Percentiles rank a stretch among this genome's conserved stretches.
Conservation (phyloP, 2,113 vertebrate genomes). For the Oryzias woworae region DNA sequence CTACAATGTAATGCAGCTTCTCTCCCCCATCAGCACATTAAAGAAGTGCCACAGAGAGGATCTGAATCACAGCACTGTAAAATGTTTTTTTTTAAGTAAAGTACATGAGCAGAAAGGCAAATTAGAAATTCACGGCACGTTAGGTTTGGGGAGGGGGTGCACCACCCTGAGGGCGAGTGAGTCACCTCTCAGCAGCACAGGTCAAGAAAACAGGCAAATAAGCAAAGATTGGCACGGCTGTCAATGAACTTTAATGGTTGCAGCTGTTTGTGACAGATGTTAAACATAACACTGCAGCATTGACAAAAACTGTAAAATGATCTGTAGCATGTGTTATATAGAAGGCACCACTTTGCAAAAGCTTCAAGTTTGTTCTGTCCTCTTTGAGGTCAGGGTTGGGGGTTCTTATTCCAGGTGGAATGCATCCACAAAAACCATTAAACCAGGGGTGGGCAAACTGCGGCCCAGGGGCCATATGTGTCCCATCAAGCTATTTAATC, state of each 20-base stretch:
- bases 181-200: constrained; percentile 55
- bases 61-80: constrained; percentile 39
- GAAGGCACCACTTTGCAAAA: too few species aligned
- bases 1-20: constrained; percentile 46
- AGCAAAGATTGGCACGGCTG: constrained; percentile 51
- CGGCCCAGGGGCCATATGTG: too few species aligned
- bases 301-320: constrained; percentile 17
- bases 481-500: too few species aligned
- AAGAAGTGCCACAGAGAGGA: constrained; percentile 27
- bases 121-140: constrained; percentile 65
- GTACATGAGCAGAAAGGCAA: constrained; percentile 54
- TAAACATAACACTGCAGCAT: constrained; percentile 48
- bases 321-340: too few species aligned
- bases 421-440: too few species aligned
- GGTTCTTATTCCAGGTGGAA: too few species aligned
- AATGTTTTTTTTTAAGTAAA: constrained; percentile 9
- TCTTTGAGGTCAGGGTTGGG: too few species aligned
- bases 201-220: constrained; percentile 61
- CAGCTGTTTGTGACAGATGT: constrained; percentile 54
- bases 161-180: constrained; percentile 39
- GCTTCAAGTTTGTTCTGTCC: too few species aligned
- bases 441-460: too few species aligned
- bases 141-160: constrained; percentile 48
- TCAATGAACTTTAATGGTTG: constrained; percentile 55
- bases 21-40: constrained; percentile 50